A percentile compares a stretch with the other conserved stretches of the same genome.
These are phyloP conservation scores for Heteromormyrus szaboi DNA, from an alignment of 2,797 vertebrate genomes.

Conservation along the genomic window DNA sequence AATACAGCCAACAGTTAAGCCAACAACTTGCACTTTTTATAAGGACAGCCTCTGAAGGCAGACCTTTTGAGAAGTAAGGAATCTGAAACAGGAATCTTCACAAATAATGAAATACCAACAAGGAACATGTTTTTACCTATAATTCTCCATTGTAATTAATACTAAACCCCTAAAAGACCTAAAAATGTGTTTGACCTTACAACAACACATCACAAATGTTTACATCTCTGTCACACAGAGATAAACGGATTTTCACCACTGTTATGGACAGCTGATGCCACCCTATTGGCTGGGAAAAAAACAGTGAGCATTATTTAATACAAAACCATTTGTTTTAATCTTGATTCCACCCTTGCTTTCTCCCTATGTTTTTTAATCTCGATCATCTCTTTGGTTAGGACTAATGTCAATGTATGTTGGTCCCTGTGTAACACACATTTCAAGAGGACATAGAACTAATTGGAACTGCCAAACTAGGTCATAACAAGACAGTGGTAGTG, in stretches of 20 bases:
- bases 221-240: constrained; percentile 11
- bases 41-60: constrained; percentile 74
- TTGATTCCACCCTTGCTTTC: background rate
- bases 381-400: constrained; percentile 1
- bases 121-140: constrained; percentile 36
- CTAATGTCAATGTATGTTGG: background rate
- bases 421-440: background rate
- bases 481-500: constrained; percentile 3
- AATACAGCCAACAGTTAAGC: constrained; percentile 93
- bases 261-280: background rate
- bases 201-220: constrained; percentile 9
- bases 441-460: background rate
- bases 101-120: constrained; percentile 62
- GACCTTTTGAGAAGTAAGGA: constrained; percentile 46
- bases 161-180: constrained; percentile 9
- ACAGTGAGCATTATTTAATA: constrained; percentile 3
- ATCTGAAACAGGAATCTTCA: constrained; percentile 54
- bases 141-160: constrained; percentile 1
- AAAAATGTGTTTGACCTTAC: background rate
- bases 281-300: background rate
- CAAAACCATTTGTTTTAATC: background rate
- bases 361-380: background rate
- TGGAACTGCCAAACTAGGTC: background rate
- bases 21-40: constrained; percentile 72
- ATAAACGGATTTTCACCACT: background rate